Evolutionary conservation across 1,140 invertebrate genomes (phyloP).

Genomic region (Dinothrombium tinctorium): DNA sequence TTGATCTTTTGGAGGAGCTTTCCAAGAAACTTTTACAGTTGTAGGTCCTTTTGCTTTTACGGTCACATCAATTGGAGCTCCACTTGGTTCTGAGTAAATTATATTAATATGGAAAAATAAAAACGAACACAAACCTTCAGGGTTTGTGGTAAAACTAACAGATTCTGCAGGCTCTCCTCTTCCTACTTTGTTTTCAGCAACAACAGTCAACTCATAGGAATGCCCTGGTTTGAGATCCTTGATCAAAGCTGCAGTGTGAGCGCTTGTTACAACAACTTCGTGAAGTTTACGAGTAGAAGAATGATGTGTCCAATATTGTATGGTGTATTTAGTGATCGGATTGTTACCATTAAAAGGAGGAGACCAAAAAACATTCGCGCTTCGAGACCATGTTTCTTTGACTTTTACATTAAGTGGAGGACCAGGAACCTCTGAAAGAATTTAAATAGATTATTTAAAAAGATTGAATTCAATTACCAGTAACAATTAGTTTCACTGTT

Average conservation of each 20-base stretch:
- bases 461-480: constrained; percentile 36
- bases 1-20: constrained; percentile 57
- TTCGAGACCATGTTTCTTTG: constrained; percentile 67
- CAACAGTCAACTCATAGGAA: constrained; percentile 21
- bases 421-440: constrained; percentile 58
- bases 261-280: constrained; percentile 14
- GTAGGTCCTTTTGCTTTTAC: constrained; percentile 78
- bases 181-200: constrained; percentile 25
- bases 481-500: constrained; percentile 65
- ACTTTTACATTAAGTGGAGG: constrained; percentile 71
- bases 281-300: constrained; percentile 11
- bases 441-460: neutral
- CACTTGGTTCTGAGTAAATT: constrained; percentile 20
- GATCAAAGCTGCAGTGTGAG: constrained; percentile 17
- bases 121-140: too few species aligned
- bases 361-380: constrained; percentile 70
- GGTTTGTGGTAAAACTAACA: constrained; percentile 48
- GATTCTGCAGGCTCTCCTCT: constrained; percentile 60
- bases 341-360: constrained; percentile 84
- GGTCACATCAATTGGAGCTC: constrained; percentile 34
- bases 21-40: constrained; percentile 75
- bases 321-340: constrained; percentile 56
- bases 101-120: too few species aligned
- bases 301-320: constrained; percentile 51
- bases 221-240: constrained; percentile 21